A percentile compares a stretch with the other conserved stretches of the same genome.
Evolutionary conservation across 2,797 vertebrate species (phyloP).

Genomic region (Paguma larvata): DNA sequence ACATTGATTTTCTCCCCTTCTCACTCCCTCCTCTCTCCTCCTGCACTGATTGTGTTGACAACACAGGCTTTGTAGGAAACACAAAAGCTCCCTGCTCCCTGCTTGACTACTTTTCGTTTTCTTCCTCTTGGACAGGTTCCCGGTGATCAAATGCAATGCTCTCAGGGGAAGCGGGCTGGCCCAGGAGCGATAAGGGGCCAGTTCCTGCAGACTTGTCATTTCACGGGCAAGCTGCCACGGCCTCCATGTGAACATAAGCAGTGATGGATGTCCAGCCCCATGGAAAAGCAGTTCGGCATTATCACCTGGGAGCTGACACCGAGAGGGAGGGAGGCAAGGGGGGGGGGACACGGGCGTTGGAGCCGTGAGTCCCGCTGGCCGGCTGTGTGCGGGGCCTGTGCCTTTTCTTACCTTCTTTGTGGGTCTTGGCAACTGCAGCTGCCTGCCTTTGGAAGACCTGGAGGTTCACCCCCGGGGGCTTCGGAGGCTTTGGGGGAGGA

Average conservation of each 20-base stretch:
- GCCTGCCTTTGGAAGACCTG: neutral
- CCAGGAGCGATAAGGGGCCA: conserved; percentile 54
- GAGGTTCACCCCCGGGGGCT: conserved; percentile 83
- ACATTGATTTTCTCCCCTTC: neutral
- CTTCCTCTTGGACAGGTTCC: conserved; percentile 77
- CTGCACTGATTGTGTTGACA: neutral
- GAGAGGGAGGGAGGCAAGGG: neutral
- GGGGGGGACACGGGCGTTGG: neutral
- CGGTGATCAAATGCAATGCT: conserved; percentile 26
- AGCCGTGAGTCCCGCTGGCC: accelerated
- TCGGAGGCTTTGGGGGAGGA: conserved; percentile 89
- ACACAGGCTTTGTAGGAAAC: conserved; percentile 29
- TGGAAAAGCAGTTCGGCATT: neutral
- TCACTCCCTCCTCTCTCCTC: neutral
- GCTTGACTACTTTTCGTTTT: conserved; percentile 1
- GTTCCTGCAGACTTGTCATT: neutral
- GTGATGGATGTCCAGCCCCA: neutral
- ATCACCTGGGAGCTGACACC: neutral
- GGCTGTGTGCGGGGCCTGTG: accelerated
- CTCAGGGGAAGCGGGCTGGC: conserved; percentile 42
- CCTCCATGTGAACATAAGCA: neutral
- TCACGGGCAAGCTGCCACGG: conserved; percentile 15
- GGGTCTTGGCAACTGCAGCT: neutral
- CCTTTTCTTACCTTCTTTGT: conserved; percentile 83
- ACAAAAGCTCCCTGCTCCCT: conserved; percentile 29